These are phyloP conservation scores for Lamellibrachia columna DNA, from an alignment of 2,888 invertebrate species.

Conservation along the genomic window DNA sequence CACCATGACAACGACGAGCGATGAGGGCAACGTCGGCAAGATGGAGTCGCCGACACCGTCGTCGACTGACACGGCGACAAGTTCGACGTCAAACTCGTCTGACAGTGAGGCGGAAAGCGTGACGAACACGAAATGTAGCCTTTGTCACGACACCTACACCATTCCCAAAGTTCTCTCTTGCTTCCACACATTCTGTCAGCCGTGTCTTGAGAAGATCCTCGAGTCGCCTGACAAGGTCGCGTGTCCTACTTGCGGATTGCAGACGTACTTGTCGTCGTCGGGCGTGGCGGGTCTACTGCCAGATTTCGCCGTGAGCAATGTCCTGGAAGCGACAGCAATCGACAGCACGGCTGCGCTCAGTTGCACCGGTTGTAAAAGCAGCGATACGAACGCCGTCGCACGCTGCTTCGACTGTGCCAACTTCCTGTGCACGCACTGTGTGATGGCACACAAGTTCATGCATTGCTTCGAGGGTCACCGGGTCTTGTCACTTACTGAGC, in stretches of 20 bases:
- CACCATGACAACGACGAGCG: constrained; percentile 10
- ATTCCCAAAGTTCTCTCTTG: constrained; percentile 63
- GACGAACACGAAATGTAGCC: constrained; percentile 70
- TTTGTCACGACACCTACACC: constrained; percentile 78
- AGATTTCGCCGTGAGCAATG: constrained; percentile 72
- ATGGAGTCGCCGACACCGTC: constrained; percentile 63
- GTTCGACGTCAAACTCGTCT: constrained; percentile 57
- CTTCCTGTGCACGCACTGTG: constrained; percentile 95
- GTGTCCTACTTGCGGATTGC: constrained; percentile 75
- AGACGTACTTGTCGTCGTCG: constrained; percentile 53
- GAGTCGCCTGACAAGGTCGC: constrained; percentile 76
- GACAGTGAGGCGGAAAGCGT: constrained; percentile 40
- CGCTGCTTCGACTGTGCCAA: constrained; percentile 96
- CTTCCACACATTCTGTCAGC: constrained; percentile 82
- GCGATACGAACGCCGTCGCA: constrained; percentile 90
- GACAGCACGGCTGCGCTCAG: constrained; percentile 67
- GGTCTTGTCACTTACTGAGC: constrained; percentile 74
- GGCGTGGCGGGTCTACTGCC: constrained; percentile 76
- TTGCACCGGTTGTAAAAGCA: constrained; percentile 95
- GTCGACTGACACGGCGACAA: constrained; percentile 52
- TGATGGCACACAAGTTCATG: constrained; percentile 99
- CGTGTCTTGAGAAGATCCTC: constrained; percentile 77
- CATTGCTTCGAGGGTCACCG: constrained; percentile 96
- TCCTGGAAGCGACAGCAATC: constrained; percentile 65
- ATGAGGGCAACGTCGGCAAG: constrained; percentile 2